phyloP scores from a whole-genome alignment of 64 coral and sea anemone species.

The Montipora foliosa region DNA sequence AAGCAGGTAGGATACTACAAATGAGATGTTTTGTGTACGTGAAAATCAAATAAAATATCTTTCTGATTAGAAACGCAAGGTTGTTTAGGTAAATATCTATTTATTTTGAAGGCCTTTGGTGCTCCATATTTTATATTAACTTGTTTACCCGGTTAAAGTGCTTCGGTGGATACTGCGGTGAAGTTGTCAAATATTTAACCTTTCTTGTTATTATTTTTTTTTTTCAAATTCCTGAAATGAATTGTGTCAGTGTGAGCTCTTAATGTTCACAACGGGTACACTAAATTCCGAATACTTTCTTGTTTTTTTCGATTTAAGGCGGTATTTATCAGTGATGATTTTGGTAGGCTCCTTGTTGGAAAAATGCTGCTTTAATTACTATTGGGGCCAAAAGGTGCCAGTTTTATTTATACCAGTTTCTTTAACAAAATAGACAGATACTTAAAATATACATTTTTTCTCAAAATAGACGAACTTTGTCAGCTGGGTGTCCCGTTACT shows the following conservation, averaged over 20 bases:
- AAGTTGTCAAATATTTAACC: constrained; percentile 1
- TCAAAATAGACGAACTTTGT: background rate
- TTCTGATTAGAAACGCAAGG: background rate
- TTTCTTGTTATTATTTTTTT: background rate
- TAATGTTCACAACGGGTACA: too few relatives aligned
- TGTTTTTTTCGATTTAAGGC: too few relatives aligned
- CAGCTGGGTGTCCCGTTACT: too few relatives aligned
- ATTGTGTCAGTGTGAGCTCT: too few relatives aligned
- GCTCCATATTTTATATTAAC: constrained; percentile 9
- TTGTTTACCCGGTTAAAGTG: background rate
- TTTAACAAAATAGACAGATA: background rate
- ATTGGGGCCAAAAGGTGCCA: background rate
- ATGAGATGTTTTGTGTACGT: background rate
- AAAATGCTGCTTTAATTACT: background rate
- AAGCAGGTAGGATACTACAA: background rate
- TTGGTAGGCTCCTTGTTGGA: background rate
- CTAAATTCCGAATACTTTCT: too few relatives aligned
- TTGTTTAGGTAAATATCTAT: constrained; percentile 17
- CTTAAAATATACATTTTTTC: background rate
- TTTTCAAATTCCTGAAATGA: background rate
- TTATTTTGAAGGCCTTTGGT: constrained; percentile 41
- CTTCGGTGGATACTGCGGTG: background rate
- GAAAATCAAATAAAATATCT: background rate
- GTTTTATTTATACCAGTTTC: background rate
- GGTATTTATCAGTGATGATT: too few relatives aligned